A percentile compares a stretch with the other conserved stretches of the same genome.
Evolutionary conservation across 1,140 invertebrate species (phyloP).

Genomic region (Theocolax elegans): DNA sequence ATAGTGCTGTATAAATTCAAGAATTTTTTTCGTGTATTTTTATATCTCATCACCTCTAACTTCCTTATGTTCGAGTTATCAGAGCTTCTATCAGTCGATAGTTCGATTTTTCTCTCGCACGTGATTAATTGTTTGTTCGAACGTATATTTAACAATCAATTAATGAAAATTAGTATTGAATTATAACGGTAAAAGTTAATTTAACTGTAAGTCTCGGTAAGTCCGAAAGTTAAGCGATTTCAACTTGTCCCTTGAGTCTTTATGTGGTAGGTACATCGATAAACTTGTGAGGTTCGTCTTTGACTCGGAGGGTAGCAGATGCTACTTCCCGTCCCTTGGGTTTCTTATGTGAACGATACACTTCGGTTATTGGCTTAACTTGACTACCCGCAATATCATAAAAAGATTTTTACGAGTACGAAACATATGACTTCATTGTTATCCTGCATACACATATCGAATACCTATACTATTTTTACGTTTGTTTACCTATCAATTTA

Average conservation of each 20-base stretch:
- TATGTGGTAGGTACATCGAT: slow-evolving; percentile 22
- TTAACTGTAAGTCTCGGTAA: too few relatives aligned
- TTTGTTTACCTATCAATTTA: too few relatives aligned
- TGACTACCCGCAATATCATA: background rate
- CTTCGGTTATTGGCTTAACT: slow-evolving; percentile 8
- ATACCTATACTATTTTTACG: too few relatives aligned
- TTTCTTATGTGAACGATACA: background rate
- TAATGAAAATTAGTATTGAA: too few relatives aligned
- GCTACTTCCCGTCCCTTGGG: slow-evolving; percentile 9
- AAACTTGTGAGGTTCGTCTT: slow-evolving; percentile 17
- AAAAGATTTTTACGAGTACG: slow-evolving; percentile 18
- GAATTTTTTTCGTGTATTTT: background rate
- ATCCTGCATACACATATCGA: background rate
- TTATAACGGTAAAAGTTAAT: too few relatives aligned
- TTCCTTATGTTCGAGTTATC: too few relatives aligned
- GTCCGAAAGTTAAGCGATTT: slow-evolving; percentile 18
- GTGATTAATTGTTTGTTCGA: too few relatives aligned
- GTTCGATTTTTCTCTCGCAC: too few relatives aligned
- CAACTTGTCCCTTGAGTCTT: slow-evolving; percentile 5
- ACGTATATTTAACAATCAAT: too few relatives aligned
- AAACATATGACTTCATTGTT: background rate
- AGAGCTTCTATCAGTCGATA: too few relatives aligned
- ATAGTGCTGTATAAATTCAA: background rate
- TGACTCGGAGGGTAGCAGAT: slow-evolving; percentile 1
- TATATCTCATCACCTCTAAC: background rate